These are phyloP conservation scores for Spodoptera picta DNA, from an alignment of 2,888 invertebrate genomes.

Conservation along the genomic window DNA sequence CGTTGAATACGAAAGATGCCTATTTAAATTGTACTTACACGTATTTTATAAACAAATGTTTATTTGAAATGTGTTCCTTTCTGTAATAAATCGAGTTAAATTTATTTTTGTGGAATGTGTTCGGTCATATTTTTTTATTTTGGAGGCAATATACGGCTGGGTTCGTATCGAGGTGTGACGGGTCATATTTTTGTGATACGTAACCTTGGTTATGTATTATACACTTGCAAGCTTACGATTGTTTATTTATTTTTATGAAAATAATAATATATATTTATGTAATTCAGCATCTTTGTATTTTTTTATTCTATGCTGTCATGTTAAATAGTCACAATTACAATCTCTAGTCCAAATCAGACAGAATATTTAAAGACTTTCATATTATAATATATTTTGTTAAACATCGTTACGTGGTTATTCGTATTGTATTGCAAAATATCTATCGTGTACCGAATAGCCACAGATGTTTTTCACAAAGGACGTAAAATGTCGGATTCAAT, in stretches of 20 bases:
- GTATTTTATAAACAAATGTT: conserved; percentile 6
- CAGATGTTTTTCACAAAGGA: conserved; percentile 14
- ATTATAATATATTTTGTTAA: background rate
- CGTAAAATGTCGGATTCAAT: conserved; percentile 12
- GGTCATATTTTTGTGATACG: conserved; percentile 9
- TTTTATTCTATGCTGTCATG: too few relatives aligned
- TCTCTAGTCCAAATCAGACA: too few relatives aligned
- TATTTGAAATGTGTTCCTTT: conserved; percentile 4
- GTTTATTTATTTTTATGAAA: too few relatives aligned
- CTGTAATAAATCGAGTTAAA: conserved; percentile 2
- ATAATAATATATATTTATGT: too few relatives aligned
- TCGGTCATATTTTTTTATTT: conserved; percentile 1
- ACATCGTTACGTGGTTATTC: conserved; percentile 1
- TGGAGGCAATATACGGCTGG: conserved; percentile 8
- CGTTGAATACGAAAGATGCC: conserved; percentile 14
- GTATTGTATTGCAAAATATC: conserved; percentile 6
- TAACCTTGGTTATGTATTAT: too few relatives aligned
- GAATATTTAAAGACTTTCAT: too few relatives aligned
- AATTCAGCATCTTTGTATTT: too few relatives aligned
- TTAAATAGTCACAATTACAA: too few relatives aligned
- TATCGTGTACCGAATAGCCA: background rate
- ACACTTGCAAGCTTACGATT: too few relatives aligned
- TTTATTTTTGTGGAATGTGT: background rate
- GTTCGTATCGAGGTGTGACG: background rate
- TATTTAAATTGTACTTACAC: conserved; percentile 13